Conservation (phyloP, 2,797 vertebrate genomes). For the Chromis chromis region DNA sequence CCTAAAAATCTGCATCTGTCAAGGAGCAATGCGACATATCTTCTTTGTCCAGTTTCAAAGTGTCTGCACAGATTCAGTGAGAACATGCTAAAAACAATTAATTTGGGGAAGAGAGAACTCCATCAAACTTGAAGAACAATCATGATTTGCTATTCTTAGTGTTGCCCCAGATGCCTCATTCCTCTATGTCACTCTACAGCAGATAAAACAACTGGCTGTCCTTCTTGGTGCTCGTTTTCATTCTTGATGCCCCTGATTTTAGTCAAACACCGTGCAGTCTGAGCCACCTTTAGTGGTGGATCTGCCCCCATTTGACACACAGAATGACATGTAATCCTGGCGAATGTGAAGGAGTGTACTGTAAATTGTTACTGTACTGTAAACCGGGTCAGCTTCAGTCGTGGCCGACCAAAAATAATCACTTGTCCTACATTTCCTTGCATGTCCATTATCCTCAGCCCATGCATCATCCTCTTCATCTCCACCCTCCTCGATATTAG, state of each 20-base stretch:
- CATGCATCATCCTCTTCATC: conserved; percentile 1
- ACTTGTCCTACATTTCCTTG: conserved; percentile 4
- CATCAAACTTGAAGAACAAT: background rate
- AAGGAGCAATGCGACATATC: too few relatives aligned
- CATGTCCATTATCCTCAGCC: conserved; percentile 4
- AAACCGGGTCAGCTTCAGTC: background rate
- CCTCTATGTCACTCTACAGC: background rate
- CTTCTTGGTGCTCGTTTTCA: background rate
- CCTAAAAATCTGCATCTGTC: too few relatives aligned
- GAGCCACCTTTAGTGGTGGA: background rate
- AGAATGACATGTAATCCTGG: background rate
- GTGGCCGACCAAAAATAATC: background rate
- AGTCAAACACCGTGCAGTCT: background rate
- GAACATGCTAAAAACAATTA: background rate
- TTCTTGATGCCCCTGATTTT: background rate
- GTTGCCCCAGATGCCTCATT: background rate
- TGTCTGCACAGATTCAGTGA: background rate
- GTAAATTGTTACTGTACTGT: too few relatives aligned
- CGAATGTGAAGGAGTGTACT: background rate
- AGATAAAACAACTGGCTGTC: background rate
- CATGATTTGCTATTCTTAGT: background rate
- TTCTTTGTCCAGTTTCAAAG: too few relatives aligned
- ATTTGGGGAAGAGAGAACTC: background rate
- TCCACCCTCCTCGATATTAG: background rate
- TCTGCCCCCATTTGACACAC: background rate